phyloP scores from a whole-genome alignment of 2,113 vertebrate genomes.

The Syrrhaptes paradoxus region DNA sequence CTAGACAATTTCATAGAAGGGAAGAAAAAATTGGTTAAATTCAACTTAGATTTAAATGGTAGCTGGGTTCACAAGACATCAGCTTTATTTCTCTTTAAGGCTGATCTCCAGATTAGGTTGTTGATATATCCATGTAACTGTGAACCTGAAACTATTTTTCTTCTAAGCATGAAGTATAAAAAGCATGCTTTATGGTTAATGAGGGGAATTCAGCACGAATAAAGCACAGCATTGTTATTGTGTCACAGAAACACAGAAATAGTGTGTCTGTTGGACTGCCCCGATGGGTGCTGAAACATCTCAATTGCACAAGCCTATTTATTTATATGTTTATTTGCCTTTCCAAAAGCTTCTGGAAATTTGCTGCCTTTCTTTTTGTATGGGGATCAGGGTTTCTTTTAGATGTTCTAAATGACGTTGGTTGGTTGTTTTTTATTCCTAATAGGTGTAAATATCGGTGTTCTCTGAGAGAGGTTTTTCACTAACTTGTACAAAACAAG shows the following conservation, averaged over 20 bases:
- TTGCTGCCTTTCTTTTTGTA: neutral
- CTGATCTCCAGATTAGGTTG: neutral
- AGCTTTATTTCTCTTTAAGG: neutral
- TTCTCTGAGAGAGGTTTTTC: neutral
- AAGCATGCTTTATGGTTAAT: neutral
- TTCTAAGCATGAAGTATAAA: neutral
- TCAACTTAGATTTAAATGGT: neutral
- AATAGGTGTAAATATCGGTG: neutral
- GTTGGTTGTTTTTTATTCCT: neutral
- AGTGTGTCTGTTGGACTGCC: neutral
- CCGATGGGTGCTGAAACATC: neutral
- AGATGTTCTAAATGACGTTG: neutral
- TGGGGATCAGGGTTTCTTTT: neutral
- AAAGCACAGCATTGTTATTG: neutral
- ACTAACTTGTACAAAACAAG: neutral
- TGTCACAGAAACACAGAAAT: neutral
- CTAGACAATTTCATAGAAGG: neutral
- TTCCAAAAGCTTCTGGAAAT: neutral
- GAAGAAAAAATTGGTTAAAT: conserved; percentile 1
- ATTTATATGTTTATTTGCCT: neutral
- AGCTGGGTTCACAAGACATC: neutral
- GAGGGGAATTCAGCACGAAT: conserved; percentile 23
- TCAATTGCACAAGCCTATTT: neutral
- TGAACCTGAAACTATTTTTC: conserved; percentile 21
- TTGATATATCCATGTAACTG: neutral